These are phyloP conservation scores for Perithous albicinctus DNA, from an alignment of 2,888 invertebrate species.

Conservation along the genomic window DNA sequence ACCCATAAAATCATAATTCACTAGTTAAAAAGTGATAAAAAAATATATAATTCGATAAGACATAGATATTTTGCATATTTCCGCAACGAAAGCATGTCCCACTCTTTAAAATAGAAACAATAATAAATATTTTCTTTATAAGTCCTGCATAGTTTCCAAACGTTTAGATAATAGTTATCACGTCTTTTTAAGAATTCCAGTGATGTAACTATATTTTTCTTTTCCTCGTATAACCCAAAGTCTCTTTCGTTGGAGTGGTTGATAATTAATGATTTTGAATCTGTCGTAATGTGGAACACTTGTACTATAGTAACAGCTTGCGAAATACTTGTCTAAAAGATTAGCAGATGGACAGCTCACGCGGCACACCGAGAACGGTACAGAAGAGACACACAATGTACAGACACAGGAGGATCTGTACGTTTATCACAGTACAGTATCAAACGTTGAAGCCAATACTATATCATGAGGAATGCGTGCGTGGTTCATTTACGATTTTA, in stretches of 20 bases:
- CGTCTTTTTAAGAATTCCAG: not conserved
- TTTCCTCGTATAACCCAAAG: conserved; percentile 9
- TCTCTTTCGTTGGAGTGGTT: conserved; percentile 1
- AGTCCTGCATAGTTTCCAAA: not conserved
- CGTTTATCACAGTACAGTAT: conserved; percentile 22
- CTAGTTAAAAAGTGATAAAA: not conserved
- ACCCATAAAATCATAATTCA: not conserved
- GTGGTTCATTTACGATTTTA: conserved; percentile 23
- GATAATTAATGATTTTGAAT: conserved; percentile 58
- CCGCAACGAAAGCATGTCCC: not conserved
- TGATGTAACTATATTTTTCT: conserved; percentile 9
- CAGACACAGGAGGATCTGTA: conserved; percentile 24
- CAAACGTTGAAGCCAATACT: conserved; percentile 18
- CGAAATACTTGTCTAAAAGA: conserved; percentile 51
- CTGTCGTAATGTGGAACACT: conserved; percentile 61
- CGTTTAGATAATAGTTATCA: not conserved
- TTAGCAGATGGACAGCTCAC: conserved; percentile 46
- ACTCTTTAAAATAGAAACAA: not conserved
- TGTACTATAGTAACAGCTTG: conserved; percentile 22
- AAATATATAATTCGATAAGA: too few species aligned
- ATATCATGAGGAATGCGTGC: conserved; percentile 10
- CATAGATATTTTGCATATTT: not conserved
- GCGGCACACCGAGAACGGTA: conserved; percentile 13
- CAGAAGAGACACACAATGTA: conserved; percentile 35
- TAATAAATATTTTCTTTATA: not conserved